Evolutionary conservation across 2,113 vertebrate species (phyloP).

Genomic region (Alethe castanea): DNA sequence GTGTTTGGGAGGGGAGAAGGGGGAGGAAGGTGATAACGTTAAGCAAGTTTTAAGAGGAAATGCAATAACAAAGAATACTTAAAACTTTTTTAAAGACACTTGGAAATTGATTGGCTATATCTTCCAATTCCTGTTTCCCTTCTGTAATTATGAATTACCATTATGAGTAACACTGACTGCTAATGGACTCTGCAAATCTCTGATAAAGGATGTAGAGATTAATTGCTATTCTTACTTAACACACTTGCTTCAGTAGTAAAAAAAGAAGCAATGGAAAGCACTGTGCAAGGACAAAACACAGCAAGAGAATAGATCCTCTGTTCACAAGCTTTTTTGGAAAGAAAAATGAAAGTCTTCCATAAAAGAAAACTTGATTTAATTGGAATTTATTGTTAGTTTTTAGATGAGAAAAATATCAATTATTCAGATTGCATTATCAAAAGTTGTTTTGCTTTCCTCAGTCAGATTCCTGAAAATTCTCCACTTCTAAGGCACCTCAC

Average conservation of each 20-base stretch:
- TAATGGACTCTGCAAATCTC: background rate
- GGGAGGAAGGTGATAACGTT: background rate
- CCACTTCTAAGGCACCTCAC: background rate
- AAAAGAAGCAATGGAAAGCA: background rate
- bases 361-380: constrained; percentile 11
- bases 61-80: background rate
- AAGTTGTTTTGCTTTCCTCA: background rate
- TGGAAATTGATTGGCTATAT: background rate
- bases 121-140: background rate
- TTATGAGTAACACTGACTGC: background rate
- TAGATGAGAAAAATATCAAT: constrained; percentile 35
- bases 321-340: background rate
- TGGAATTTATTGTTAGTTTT: constrained; percentile 14
- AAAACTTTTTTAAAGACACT: background rate
- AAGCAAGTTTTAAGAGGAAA: background rate
- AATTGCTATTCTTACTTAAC: background rate
- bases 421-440: constrained; percentile 37
- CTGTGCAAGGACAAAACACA: background rate
- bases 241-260: background rate
- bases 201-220: background rate
- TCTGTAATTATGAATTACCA: background rate
- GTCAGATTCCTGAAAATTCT: constrained; percentile 8
- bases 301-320: background rate
- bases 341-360: background rate
- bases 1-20: fast-evolving